phyloP scores from a whole-genome alignment of 2,113 vertebrate genomes.

The Hippocampus abdominalis region DNA sequence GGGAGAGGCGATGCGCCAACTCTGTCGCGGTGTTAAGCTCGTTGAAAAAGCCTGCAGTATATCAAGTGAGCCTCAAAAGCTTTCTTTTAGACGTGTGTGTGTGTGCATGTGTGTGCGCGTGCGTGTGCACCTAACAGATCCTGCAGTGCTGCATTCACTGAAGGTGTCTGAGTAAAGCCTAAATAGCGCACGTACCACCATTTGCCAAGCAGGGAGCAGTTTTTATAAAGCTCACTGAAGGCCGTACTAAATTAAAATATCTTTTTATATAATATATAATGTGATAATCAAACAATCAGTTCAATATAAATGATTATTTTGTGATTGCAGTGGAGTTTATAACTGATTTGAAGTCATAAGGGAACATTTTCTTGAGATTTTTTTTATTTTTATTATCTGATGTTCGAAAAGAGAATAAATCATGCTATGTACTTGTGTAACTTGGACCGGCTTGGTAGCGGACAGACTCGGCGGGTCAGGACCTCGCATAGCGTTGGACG shows the following conservation, averaged over 20 bases:
- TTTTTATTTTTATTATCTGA: background rate
- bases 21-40: background rate
- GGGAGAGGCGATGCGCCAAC: too few species aligned
- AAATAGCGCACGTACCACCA: background rate
- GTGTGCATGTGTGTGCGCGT: too few species aligned
- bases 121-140: too few species aligned
- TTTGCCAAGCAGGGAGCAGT: too few species aligned
- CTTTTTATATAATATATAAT: too few species aligned
- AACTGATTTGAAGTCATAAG: background rate
- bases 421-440: background rate
- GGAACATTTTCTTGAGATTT: background rate
- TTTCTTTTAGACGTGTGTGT: background rate
- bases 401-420: background rate
- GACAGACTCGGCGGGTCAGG: conserved; percentile 60
- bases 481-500: conserved; percentile 49
- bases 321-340: too few species aligned
- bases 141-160: background rate
- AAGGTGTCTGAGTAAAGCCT: background rate
- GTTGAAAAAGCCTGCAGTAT: too few species aligned
- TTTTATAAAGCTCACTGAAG: too few species aligned
- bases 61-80: background rate
- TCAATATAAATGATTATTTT: too few species aligned
- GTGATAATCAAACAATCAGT: too few species aligned
- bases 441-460: conserved; percentile 29
- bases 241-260: too few species aligned